phyloP scores from a whole-genome alignment of 1,140 invertebrate genomes.

The Cydia amplana region DNA sequence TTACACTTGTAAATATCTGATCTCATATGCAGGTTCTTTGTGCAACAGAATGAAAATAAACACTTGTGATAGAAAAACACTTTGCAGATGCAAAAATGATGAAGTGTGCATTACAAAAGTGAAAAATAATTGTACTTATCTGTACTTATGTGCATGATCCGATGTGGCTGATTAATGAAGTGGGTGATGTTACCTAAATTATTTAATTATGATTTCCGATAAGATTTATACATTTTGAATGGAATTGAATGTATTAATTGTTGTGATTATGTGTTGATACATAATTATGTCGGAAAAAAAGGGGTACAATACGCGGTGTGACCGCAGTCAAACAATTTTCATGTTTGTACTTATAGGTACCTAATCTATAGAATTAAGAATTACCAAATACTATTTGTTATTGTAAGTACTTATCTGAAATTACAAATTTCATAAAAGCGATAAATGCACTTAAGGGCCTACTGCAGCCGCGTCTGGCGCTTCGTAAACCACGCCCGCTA shows the following conservation, averaged over 20 bases:
- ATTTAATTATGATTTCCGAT: background rate
- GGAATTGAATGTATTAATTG: background rate
- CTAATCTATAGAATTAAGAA: background rate
- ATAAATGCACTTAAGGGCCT: no score
- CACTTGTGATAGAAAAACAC: background rate
- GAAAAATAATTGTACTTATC: no score
- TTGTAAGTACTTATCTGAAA: conserved; percentile 8
- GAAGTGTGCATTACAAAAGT: no score
- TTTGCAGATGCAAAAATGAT: no score
- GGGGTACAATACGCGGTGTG: conserved; percentile 2
- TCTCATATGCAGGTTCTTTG: conserved; percentile 84
- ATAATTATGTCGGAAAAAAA: background rate
- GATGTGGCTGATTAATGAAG: no score
- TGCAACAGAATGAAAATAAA: conserved; percentile 62
- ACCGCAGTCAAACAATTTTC: background rate
- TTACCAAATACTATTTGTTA: background rate
- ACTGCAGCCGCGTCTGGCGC: no score
- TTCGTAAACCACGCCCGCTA: no score
- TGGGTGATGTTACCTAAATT: background rate
- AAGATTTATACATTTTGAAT: background rate
- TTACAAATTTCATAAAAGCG: background rate
- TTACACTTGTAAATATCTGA: conserved; percentile 76
- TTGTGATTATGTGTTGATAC: background rate
- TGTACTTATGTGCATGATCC: no score
- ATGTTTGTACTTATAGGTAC: background rate